Conservation (phyloP, 2,888 invertebrate genomes). For the Standfussiana lucernea region DNA sequence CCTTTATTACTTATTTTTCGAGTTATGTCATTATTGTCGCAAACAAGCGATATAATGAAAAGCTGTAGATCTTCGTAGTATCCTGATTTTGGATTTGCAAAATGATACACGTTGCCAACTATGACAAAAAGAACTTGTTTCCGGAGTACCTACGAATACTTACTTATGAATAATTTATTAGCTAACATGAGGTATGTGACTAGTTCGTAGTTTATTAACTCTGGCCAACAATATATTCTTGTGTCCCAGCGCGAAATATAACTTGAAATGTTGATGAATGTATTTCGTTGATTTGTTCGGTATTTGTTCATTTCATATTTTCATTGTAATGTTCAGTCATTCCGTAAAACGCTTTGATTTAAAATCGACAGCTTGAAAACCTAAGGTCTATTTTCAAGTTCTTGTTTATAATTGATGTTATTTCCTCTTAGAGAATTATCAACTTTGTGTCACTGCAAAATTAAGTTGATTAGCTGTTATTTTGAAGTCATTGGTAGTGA, state of each 20-base stretch:
- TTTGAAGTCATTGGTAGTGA: not conserved
- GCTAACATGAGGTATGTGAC: slow-evolving; percentile 36
- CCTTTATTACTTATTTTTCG: too few relatives aligned
- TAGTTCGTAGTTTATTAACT: slow-evolving; percentile 45
- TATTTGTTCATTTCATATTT: not conserved
- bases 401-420: not conserved
- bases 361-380: not conserved
- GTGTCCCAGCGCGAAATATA: slow-evolving; percentile 17
- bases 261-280: slow-evolving; percentile 17
- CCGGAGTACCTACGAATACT: slow-evolving; percentile 18
- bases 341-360: not conserved
- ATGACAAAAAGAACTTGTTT: slow-evolving; percentile 22
- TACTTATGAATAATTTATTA: slow-evolving; percentile 45
- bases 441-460: not conserved
- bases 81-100: not conserved
- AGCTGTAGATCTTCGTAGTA: not conserved
- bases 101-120: not conserved
- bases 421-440: not conserved
- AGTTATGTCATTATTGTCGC: too few relatives aligned
- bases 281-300: not conserved
- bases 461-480: not conserved
- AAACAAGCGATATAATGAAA: too few relatives aligned
- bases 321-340: not conserved
- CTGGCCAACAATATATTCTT: slow-evolving; percentile 5
- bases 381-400: not conserved